Evolutionary conservation across 1,140 invertebrate genomes (phyloP).

Genomic region (Chionoecetes opilio): DNA sequence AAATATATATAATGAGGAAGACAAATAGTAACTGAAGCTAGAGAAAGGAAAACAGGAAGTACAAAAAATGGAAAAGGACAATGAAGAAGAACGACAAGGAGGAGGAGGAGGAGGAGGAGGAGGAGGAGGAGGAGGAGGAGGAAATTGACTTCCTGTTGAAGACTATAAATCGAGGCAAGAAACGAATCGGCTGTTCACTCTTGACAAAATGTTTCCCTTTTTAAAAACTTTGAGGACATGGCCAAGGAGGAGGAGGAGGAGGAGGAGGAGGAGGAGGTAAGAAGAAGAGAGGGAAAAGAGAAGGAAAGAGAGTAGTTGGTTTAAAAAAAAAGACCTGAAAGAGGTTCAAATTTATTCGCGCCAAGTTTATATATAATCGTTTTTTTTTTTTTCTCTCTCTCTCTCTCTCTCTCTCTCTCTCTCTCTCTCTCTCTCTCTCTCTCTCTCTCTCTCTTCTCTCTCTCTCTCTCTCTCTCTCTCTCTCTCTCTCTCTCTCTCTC

Average conservation of each 20-base stretch:
- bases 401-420: conserved; percentile 35
- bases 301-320: no score
- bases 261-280: neutral
- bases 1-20: neutral
- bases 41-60: no score
- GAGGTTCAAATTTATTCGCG: neutral
- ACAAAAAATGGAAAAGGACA: no score
- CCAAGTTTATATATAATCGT: neutral
- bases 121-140: no score
- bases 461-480: neutral
- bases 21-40: no score
- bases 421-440: conserved; percentile 55
- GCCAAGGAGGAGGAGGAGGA: neutral
- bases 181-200: neutral
- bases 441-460: conserved; percentile 35
- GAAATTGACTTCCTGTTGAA: neutral
- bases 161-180: neutral
- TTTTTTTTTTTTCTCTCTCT: no score
- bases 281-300: neutral
- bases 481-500: neutral
- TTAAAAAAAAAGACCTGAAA: neutral
- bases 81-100: neutral
- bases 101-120: conserved; percentile 13
- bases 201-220: neutral
- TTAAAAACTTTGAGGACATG: no score